These are phyloP conservation scores for Melieria picta DNA, from an alignment of 2,888 invertebrate species.

Conservation along the genomic window DNA sequence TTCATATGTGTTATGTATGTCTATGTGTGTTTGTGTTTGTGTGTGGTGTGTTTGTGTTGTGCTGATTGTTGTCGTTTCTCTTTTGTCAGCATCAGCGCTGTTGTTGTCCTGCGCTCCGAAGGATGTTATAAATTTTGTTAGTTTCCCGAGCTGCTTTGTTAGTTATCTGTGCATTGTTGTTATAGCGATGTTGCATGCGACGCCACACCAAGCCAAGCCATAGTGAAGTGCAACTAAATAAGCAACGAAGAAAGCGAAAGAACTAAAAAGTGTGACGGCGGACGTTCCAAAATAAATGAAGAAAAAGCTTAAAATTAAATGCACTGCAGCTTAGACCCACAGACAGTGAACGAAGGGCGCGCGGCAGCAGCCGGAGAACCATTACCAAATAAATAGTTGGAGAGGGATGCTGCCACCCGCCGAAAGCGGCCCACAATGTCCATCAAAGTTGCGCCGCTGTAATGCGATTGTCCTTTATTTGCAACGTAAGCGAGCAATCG, in stretches of 20 bases:
- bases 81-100: conserved; percentile 6
- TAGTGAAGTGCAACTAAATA: neutral
- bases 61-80: conserved; percentile 10
- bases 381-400: neutral
- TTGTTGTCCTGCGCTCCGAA: neutral
- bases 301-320: conserved; percentile 22
- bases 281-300: neutral
- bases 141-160: conserved; percentile 11
- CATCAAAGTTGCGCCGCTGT: too few relatives aligned
- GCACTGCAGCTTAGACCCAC: neutral
- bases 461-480: too few relatives aligned
- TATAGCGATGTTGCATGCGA: neutral
- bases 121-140: conserved; percentile 33
- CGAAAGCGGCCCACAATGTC: neutral
- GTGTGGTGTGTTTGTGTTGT: neutral
- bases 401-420: neutral
- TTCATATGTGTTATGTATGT: neutral
- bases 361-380: too few relatives aligned
- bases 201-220: neutral
- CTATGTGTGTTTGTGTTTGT: conserved; percentile 5
- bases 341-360: too few relatives aligned
- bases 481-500: neutral
- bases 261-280: neutral
- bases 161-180: neutral
- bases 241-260: neutral